Evolutionary conservation across 2,888 invertebrate genomes (phyloP).

Genomic region (Clivina fossor): DNA sequence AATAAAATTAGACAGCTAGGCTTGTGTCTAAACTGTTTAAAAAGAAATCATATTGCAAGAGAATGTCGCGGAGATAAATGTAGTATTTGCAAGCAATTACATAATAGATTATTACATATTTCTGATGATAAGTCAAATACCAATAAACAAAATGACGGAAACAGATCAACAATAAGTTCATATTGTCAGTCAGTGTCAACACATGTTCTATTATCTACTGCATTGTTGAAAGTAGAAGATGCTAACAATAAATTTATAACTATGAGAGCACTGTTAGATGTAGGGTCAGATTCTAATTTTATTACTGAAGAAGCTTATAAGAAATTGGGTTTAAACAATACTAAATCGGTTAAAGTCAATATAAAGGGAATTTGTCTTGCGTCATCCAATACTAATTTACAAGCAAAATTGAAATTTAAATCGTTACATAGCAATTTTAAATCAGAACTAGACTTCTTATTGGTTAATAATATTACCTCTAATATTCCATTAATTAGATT

Average conservation of each 20-base stretch:
- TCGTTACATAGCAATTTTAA: background rate
- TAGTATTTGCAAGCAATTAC: background rate
- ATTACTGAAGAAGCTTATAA: background rate
- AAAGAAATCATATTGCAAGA: background rate
- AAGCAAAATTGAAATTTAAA: background rate
- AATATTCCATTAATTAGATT: too few relatives aligned
- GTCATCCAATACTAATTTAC: background rate
- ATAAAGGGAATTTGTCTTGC: background rate
- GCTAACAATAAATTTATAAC: background rate
- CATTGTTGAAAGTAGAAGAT: background rate
- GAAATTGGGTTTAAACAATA: slow-evolving; percentile 3
- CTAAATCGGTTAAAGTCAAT: background rate
- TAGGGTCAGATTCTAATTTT: slow-evolving; percentile 11
- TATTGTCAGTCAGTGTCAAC: too few relatives aligned
- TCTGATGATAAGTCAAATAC: background rate
- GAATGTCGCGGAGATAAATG: background rate
- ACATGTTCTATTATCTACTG: slow-evolving; percentile 2
- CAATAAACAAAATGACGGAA: too few relatives aligned
- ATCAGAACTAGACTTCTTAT: too few relatives aligned
- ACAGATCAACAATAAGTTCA: too few relatives aligned
- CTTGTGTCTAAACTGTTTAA: slow-evolving; percentile 4
- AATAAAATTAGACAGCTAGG: background rate
- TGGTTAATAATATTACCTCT: too few relatives aligned
- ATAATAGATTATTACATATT: background rate
- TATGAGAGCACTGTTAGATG: background rate